Base-by-base conservation (phyloP, 2,113 vertebrate genomes). In the human region DNA sequence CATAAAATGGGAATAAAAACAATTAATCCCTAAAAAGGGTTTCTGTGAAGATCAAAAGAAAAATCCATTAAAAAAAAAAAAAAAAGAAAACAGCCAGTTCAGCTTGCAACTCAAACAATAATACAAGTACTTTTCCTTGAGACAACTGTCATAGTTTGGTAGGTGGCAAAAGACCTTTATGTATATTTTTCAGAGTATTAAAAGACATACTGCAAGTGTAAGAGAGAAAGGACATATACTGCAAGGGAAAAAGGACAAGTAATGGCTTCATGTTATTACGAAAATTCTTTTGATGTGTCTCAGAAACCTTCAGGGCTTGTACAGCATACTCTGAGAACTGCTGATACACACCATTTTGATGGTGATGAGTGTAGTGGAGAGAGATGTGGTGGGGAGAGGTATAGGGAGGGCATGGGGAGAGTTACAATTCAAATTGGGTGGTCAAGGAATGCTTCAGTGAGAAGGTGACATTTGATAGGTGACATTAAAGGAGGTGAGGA, bases 1-100 rank as follows among this genome's bases (percentile, higher is more conserved):
- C 40, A 43, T 27, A 59, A 89, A 88, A 43, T 43, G 40, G 68
- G 43, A 84, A 61, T 59, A 88, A 89, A 78, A 73, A 73, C 27
- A 88, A 84, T 30, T n/a, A 72, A 75, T 68, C 73, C 86, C 72
- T 50, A 32, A 57, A 94, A 75, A 78, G 18, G 20, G 18, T n/a
- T 73, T 7, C 45, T 59, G 13, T 52, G 57, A 85, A 68, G 22
- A 91, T 88, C 68, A 55, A 91, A 90, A 61, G 68, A 73, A 35
- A 23, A 40, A 75, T 38, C 1, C 18, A 55, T 22, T 3, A 10
- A 9, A 27, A 61, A 16, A 66, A 14, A 66, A 14, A 66, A 5
- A 13, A 16, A 45, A 75, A 32, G 18, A 48, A 68, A 61, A 17
- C 13, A 22, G 6, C 18, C 13, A 12, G 52, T 55, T 96, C 38